Base-by-base conservation (phyloP, 2,113 vertebrate genomes). In the Etheostoma cragini region DNA sequence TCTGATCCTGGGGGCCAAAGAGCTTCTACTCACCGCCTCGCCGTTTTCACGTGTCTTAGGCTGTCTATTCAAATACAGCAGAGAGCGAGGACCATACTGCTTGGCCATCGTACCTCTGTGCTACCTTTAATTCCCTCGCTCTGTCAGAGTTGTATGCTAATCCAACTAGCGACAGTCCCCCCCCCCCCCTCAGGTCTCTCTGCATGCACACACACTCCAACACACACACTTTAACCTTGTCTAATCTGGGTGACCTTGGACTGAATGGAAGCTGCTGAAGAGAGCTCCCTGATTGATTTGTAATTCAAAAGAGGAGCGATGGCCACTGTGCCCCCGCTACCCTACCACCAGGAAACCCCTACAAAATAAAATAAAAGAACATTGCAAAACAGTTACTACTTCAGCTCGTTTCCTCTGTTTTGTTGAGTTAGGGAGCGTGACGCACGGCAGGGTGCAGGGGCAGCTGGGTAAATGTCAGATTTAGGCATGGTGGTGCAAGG, bases 171-270 rank as follows among this genome's bases (percentile, higher is more conserved):
- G 57, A 91, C 92, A 92, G 92, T 81, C 93, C 94, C 94, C 92
- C 92, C 93, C 52, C 10, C 42, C n/a, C 11, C 42, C 35, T 8
- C 50, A 95, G 80, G 65, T 75, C 95, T 93, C 54, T 42, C 38
- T 66, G 76, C 63, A 49, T 64, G 30, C 67, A 16, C 80, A 58
- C 75, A 73, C 80, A 65, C 66, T 69, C 77, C 15, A 71, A 68
- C 77, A 81, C 81, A 84, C 81, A 76, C 78, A 84, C 33, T 83
- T 93, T 96, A 96, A 97, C 96, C 97, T 98, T 96, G 96, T 95
- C 95, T 96, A 97, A 98, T 97, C 96, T 95, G 93, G 90, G 94
- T 96, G 97, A 98, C 97, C 98, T 98, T 97, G 96, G 94, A 91
- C 94, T 79, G 78, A 95, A 96, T 95, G 95, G 95, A 94, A 95